Percentiles rank a stretch among this genome's conserved stretches.
Conservation (phyloP, 2,888 invertebrate genomes). For the Sminthurinus aureus region DNA sequence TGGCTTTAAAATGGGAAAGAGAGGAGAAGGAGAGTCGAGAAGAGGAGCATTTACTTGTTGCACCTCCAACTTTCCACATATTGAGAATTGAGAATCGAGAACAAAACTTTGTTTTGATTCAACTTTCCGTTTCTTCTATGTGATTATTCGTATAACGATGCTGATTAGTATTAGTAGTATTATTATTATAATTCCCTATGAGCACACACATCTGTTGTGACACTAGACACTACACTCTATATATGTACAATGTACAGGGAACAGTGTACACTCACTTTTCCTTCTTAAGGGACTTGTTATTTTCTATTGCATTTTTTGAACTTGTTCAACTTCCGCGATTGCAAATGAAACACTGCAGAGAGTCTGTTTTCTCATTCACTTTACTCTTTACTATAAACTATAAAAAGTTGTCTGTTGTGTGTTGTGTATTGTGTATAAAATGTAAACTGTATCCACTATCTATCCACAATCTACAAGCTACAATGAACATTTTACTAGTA, state of each 20-base stretch:
- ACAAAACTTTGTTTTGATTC: neutral
- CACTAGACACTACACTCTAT: neutral
- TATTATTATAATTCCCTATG: no score
- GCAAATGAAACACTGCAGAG: neutral
- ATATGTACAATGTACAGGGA: no score
- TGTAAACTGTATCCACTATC: no score
- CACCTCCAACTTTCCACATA: neutral
- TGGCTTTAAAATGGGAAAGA: neutral
- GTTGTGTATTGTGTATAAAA: neutral
- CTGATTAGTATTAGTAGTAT: no score
- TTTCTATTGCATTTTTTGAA: neutral
- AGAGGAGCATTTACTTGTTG: neutral
- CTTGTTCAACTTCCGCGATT: neutral
- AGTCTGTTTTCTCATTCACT: neutral
- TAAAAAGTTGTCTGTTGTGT: no score
- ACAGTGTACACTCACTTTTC: neutral
- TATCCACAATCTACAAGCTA: no score
- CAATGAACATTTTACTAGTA: no score
- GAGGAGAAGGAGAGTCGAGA: neutral
- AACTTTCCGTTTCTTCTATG: neutral
- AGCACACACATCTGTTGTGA: neutral
- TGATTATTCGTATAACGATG: neutral
- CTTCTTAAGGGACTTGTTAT: neutral
- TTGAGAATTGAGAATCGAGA: neutral
- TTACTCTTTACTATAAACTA: neutral